These are phyloP conservation scores for Dermolepida albohirtum DNA, from an alignment of 2,888 invertebrate genomes.

Conservation along the genomic window DNA sequence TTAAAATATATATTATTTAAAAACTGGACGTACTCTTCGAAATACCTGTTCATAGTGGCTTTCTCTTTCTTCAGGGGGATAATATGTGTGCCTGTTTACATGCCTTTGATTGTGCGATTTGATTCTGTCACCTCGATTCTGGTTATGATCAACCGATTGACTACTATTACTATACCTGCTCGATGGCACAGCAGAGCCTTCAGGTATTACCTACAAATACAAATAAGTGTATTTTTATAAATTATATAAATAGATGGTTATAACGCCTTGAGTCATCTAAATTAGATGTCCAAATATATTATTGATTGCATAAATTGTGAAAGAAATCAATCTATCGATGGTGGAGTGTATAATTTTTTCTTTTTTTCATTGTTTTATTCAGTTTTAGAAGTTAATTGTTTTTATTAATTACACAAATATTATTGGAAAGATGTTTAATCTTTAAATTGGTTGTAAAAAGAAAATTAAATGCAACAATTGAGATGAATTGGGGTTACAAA, in stretches of 20 bases:
- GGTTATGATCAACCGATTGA: conserved; percentile 53
- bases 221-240: background rate
- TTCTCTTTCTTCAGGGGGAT: conserved; percentile 69
- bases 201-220: conserved; percentile 59
- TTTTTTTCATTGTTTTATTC: too few relatives aligned
- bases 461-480: too few relatives aligned
- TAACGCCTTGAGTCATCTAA: background rate
- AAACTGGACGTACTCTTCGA: conserved; percentile 57
- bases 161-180: conserved; percentile 58
- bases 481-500: too few relatives aligned
- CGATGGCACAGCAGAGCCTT: conserved; percentile 60
- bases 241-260: background rate
- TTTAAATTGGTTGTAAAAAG: too few relatives aligned
- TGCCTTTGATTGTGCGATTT: conserved; percentile 67
- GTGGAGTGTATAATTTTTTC: too few relatives aligned
- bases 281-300: too few relatives aligned
- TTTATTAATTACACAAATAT: too few relatives aligned
- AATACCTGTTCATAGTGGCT: conserved; percentile 65
- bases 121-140: conserved; percentile 54
- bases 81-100: conserved; percentile 70
- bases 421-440: too few relatives aligned
- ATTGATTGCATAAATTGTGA: too few relatives aligned
- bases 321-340: too few relatives aligned
- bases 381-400: too few relatives aligned
- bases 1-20: conserved; percentile 30